A percentile compares a stretch with the other conserved stretches of the same genome.
Conservation (phyloP, 2,888 invertebrate genomes). For the Chloroclystis v-ata region DNA sequence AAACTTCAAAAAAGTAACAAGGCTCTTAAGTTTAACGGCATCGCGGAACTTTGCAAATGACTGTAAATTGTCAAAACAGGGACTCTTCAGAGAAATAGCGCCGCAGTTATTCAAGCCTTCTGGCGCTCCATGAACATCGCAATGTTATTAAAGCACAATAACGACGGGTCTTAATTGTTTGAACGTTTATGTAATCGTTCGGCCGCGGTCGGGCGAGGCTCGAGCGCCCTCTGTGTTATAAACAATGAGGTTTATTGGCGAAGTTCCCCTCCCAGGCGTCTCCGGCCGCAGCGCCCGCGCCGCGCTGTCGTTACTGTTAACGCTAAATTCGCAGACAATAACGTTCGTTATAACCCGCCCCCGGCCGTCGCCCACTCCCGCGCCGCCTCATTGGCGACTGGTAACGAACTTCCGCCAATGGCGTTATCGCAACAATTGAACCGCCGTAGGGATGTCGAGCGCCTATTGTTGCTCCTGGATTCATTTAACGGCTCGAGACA, state of each 20-base stretch:
- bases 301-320: conserved; percentile 36
- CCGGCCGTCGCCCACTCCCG: conserved; percentile 44
- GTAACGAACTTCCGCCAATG: conserved; percentile 60
- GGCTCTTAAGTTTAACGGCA: conserved; percentile 16
- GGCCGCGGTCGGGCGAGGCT: conserved; percentile 22
- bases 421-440: conserved; percentile 49
- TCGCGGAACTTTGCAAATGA: conserved; percentile 16
- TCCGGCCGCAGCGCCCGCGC: conserved; percentile 26
- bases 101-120: too few species aligned
- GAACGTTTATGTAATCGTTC: conserved; percentile 21
- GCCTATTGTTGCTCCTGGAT: conserved; percentile 42
- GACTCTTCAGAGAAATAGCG: background rate
- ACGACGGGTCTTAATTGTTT: conserved; percentile 22
- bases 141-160: conserved; percentile 19
- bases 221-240: conserved; percentile 32
- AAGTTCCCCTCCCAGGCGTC: conserved; percentile 29
- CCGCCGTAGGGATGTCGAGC: conserved; percentile 45
- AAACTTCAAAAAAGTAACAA: too few species aligned
- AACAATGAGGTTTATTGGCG: conserved; percentile 44
- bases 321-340: conserved; percentile 54
- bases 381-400: conserved; percentile 48
- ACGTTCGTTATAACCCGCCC: conserved; percentile 59
- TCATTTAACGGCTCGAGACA: conserved; percentile 38
- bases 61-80: conserved; percentile 13
- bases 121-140: conserved; percentile 13